These are phyloP conservation scores for Aphidius ervi DNA, from an alignment of 1,140 invertebrate species.

Conservation along the genomic window DNA sequence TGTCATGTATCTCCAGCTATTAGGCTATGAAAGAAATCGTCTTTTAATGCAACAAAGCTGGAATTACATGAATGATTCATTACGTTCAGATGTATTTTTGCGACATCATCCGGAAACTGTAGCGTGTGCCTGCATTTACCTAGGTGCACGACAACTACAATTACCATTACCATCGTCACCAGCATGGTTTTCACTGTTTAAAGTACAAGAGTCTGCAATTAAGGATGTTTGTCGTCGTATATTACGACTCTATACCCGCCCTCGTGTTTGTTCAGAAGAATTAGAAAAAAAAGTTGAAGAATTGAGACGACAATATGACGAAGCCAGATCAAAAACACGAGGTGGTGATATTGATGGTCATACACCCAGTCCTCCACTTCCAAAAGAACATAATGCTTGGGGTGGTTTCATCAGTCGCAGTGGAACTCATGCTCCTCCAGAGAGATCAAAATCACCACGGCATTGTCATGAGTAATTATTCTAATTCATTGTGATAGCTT, in stretches of 20 bases:
- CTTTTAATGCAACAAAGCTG: slow-evolving; percentile 90
- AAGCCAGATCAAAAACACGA: slow-evolving; percentile 66
- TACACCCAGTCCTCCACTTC: slow-evolving; percentile 55
- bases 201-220: slow-evolving; percentile 78
- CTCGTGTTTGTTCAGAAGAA: slow-evolving; percentile 69
- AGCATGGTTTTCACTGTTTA: slow-evolving; percentile 85
- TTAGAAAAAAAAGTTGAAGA: slow-evolving; percentile 74
- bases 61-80: slow-evolving; percentile 99
- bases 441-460: slow-evolving; percentile 49
- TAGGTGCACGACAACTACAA: slow-evolving; percentile 83
- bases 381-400: slow-evolving; percentile 61
- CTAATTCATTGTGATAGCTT: not conserved
- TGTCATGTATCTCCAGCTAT: slow-evolving; percentile 88
- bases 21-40: slow-evolving; percentile 80
- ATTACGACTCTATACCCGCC: slow-evolving; percentile 76
- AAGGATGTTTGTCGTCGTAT: slow-evolving; percentile 81
- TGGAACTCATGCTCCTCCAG: slow-evolving; percentile 42
- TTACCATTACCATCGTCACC: slow-evolving; percentile 83
- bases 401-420: slow-evolving; percentile 60
- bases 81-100: slow-evolving; percentile 95
- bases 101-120: slow-evolving; percentile 95
- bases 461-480: slow-evolving; percentile 24
- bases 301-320: slow-evolving; percentile 69
- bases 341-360: slow-evolving; percentile 54
- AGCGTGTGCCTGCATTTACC: slow-evolving; percentile 96